Base-by-base conservation (phyloP, 2,113 vertebrate genomes). In the Gobio gobio region DNA sequence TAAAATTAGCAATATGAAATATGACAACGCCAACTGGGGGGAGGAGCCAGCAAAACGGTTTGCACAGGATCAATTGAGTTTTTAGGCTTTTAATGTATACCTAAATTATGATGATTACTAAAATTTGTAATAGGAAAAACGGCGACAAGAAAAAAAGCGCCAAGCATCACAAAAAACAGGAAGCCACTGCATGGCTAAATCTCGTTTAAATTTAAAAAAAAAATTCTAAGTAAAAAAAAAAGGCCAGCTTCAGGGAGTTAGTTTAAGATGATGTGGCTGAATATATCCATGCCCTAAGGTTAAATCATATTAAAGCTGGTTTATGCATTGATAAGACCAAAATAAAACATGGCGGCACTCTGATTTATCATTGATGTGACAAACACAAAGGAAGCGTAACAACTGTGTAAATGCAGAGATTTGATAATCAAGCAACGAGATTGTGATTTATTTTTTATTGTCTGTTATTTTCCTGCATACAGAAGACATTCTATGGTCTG, bases 221-320 rank as follows among this genome's bases (percentile, higher is more conserved):
- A 40, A 40, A 5, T 40, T 40, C 29, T 1, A 29, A 29, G 2
- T 29, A 1, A 29, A 29, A 29, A 29, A 29, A 29, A 29, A 29
- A 29, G 29, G 29, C 29, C 29, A 29, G 29, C 81, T 24, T 83
- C 64, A 36, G 81, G 24, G 72, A 72, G 5, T 78, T 51, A 64
- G n/a, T 29, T 29, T 29, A 29, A 45, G 29, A 49, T 56, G 24
- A 26, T 56, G 59, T 10, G 14, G 58, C 10, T 78, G 47, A 74
- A 86, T 84, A 43, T 43, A 18, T 40, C 6, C 20, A 56, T 54
- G 8, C 85, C 40, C 79, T 13, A 4, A 58, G 85, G 56, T 82
- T 68, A 84, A 78, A 68, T 24, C 61, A 64, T 26, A 78, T 84
- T 85, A 58, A 58, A 85, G 54, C 29, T 45, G 63, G 16, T 70